Base-by-base conservation (phyloP, 1,140 invertebrate genomes). In the Drosophila arawakana region DNA sequence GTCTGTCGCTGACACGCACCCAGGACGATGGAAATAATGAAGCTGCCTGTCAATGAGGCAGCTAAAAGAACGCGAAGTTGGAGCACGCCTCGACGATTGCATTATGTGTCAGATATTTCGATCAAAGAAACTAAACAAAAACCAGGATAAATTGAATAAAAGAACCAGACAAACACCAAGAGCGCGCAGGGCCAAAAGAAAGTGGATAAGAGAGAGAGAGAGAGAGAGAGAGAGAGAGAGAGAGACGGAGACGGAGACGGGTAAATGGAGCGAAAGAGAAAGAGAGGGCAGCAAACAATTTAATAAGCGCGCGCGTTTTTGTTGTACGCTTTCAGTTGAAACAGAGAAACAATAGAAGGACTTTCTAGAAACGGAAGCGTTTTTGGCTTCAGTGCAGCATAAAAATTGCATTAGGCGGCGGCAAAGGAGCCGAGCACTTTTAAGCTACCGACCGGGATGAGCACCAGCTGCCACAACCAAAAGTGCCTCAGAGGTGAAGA, bases 341-440 rank as follows among this genome's bases (percentile, higher is more conserved):
- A 46, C 44, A 15, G 58, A 52, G 61, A 82, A 65, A 88, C 82
- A 85, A 86, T 78, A 59, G 43, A 50, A 73, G 55, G 47, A 49
- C 57, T 30, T 35, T 47, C 60, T 25, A 39, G 9, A 75, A 77
- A 69, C 83, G 83, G 83, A 82, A 88, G 72, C 76, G 39, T 73
- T 69, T 81, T 59, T 58, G 52, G 68, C 72, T 77, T 70, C 69
- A 88, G 68, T 80, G 83, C 82, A 82, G 83, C 82, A 82, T 86
- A 88, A 82, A 77, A 88, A 86, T 86, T 88, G 82, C 82, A 86
- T 86, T 86, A 86, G 83, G 46, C 41, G 65, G 59, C 59, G 67
- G 61, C 76, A 80, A 82, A 82, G 55, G 61, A 69, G 67, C 63
- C 43, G 57, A 52, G 50, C 44, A 62, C 74, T 76, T 81, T 68